Conservation (phyloP, 53 echinoderm and acorn worm species). For the Crossaster papposus region DNA sequence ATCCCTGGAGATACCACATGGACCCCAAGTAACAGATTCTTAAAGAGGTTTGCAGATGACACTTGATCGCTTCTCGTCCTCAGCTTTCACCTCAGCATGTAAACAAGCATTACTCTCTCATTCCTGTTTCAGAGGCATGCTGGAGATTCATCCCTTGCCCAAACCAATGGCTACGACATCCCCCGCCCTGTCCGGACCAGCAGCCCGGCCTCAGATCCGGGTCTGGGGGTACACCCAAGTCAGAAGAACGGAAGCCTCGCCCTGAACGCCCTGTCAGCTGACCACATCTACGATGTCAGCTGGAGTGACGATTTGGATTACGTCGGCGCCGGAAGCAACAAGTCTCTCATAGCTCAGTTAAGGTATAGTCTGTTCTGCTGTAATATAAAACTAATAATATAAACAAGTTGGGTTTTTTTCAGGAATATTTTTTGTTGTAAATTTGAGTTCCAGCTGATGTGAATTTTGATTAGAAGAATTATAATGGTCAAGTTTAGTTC, state of each 20-base stretch:
- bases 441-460: too few relatives aligned
- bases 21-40: too few relatives aligned
- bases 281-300: constrained; percentile 16
- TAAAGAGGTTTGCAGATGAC: too few relatives aligned
- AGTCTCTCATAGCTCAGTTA: constrained; percentile 57
- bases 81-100: too few relatives aligned
- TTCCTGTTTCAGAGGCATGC: constrained; percentile 25
- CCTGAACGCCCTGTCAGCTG: constrained; percentile 20
- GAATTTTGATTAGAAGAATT: too few relatives aligned
- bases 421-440: too few relatives aligned
- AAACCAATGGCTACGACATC: constrained; percentile 19
- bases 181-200: constrained; percentile 34
- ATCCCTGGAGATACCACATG: too few relatives aligned
- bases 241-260: constrained; percentile 42
- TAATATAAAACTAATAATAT: too few relatives aligned
- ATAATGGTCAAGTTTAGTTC: too few relatives aligned
- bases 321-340: constrained; percentile 37
- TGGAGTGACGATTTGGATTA: constrained; percentile 41
- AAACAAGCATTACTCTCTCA: not conserved
- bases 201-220: constrained; percentile 45
- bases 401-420: too few relatives aligned
- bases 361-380: not conserved
- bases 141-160: constrained; percentile 12
- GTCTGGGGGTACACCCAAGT: not conserved
- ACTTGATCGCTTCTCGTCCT: too few relatives aligned